These are phyloP conservation scores for Luehdorfia chinensis DNA, from an alignment of 1,140 invertebrate genomes.

Conservation along the genomic window DNA sequence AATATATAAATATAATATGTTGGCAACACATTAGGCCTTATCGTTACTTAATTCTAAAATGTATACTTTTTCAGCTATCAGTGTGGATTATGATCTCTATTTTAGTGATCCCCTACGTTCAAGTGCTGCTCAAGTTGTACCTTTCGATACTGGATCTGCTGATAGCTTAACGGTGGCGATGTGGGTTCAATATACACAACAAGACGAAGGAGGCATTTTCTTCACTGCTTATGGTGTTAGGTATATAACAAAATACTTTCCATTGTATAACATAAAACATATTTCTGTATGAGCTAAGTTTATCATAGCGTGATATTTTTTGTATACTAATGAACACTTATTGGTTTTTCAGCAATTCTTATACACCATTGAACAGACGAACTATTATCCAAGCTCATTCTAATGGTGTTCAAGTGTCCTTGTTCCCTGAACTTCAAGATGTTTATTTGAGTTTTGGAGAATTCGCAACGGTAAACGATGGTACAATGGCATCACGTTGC, in stretches of 20 bases:
- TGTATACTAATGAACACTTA: too few relatives aligned
- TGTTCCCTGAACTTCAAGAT: constrained; percentile 92
- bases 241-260: constrained; percentile 24
- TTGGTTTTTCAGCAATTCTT: constrained; percentile 83
- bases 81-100: constrained; percentile 96
- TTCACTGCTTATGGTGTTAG: constrained; percentile 93
- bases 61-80: constrained; percentile 84
- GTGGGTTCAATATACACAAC: constrained; percentile 96
- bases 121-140: constrained; percentile 92
- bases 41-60: not conserved
- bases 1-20: too few relatives aligned
- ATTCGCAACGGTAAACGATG: constrained; percentile 95
- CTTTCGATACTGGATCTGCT: constrained; percentile 88
- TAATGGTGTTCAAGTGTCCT: constrained; percentile 91
- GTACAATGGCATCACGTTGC: constrained; percentile 98
- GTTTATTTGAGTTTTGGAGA: constrained; percentile 94
- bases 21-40: too few relatives aligned
- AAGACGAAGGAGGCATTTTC: constrained; percentile 94
- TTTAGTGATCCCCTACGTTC: constrained; percentile 93
- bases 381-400: constrained; percentile 93
- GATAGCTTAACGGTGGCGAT: constrained; percentile 92
- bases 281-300: too few relatives aligned
- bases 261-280: not conserved
- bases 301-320: too few relatives aligned
- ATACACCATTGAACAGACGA: constrained; percentile 87